phyloP scores from a whole-genome alignment of 2,797 vertebrate species.

The Sternarchorhynchus goeldii region DNA sequence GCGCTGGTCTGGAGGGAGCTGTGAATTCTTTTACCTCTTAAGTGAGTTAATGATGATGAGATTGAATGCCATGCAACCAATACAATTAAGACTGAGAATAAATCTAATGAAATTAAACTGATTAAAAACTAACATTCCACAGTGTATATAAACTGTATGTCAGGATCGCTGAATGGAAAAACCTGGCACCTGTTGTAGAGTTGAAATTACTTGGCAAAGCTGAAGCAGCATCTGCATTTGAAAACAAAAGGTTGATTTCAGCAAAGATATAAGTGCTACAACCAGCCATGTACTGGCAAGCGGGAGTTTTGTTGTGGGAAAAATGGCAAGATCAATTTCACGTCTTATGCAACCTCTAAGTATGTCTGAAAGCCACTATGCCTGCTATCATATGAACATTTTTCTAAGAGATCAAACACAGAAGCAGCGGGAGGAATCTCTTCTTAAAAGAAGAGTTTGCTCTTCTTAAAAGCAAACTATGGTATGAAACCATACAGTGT shows the following conservation, averaged over 20 bases:
- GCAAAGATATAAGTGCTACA: conserved; percentile 9
- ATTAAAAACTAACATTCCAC: conserved; percentile 16
- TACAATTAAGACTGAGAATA: conserved; percentile 35
- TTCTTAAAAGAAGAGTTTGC: conserved; percentile 66
- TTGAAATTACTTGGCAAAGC: conserved; percentile 1
- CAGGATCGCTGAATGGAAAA: conserved; percentile 11
- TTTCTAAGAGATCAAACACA: conserved; percentile 42
- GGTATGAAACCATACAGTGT: conserved; percentile 35
- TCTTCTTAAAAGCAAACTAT: conserved; percentile 63
- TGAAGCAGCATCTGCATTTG: not conserved
- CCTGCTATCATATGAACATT: not conserved
- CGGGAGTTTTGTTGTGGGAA: conserved; percentile 11
- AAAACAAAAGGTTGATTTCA: not conserved
- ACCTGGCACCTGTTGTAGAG: not conserved
- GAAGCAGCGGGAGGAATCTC: conserved; percentile 63
- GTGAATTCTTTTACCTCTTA: conserved; percentile 35
- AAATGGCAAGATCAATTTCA: conserved; percentile 34
- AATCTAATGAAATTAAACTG: conserved; percentile 42
- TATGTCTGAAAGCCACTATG: conserved; percentile 21
- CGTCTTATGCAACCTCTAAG: conserved; percentile 15
- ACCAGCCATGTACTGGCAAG: not conserved
- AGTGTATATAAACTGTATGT: conserved; percentile 9
- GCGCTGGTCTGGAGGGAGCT: conserved; percentile 29
- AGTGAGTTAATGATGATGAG: conserved; percentile 45
- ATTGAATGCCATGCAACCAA: conserved; percentile 27